Base-by-base conservation (phyloP, 2,113 vertebrate species). In the Tricholaema leucomelas region DNA sequence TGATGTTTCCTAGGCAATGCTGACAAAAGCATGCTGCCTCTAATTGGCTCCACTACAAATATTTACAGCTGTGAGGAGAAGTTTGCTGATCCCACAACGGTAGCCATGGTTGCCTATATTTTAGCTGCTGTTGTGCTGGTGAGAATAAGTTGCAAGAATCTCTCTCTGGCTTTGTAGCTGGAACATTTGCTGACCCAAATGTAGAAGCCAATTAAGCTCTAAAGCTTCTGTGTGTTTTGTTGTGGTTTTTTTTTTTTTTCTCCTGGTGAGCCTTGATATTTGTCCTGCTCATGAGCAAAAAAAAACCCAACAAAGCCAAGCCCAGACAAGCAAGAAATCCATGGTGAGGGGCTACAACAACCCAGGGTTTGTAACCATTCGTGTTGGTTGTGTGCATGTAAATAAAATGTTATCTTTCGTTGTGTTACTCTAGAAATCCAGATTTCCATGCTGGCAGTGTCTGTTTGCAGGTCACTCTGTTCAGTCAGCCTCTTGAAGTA, bases 31-130 rank as follows among this genome's bases (percentile, higher is more conserved):
- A 40, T 19, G 33, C 85, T 15, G 83, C 93, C 67, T 63, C 87
- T 95, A 96, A 95, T 95, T 97, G 96, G 93, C 92, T 93, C 66
- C 84, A 84, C 91, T 87, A 95, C 91, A 97, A 97, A 97, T 97
- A 96, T 97, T 95, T 96, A 96, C 96, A 96, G 93, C 93, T 95
- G 96, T 80, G 78, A 95, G 91, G 90, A 95, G 94, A 25, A 88
- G 84, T 95, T 94, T 97, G 91, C 83, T 35, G 93, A 95, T 93
- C 78, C 85, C 63, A 66, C 2, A 1, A 93, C 0, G 21, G 96
- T 95, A 95, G 94, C 91, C 93, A 93, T 88, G 92, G 96, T 85
- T 93, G 87, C 92, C 89, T 80, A 74, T 76, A 87, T 92, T 93
- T 85, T 84, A 94, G 83, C 75, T 88, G 83, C 90, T 87, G 52